Evolutionary conservation across 2,113 vertebrate genomes (phyloP).

Genomic region (Casuarius casuarius): DNA sequence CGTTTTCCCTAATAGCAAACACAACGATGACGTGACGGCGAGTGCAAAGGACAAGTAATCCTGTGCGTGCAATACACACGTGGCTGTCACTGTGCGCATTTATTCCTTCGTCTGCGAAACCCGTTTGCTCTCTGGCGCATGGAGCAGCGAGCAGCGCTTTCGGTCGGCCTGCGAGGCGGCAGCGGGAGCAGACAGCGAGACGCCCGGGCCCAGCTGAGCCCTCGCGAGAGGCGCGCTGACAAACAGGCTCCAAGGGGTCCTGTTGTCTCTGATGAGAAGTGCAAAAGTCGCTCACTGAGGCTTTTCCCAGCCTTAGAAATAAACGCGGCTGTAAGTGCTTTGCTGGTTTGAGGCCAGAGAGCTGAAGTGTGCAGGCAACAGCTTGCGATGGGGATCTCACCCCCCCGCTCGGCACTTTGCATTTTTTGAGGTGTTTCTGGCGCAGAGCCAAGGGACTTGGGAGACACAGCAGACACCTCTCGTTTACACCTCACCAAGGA

Average conservation of each 20-base stretch:
- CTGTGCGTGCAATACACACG: no score
- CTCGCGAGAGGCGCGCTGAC: rapidly evolving
- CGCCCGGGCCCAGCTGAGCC: not conserved
- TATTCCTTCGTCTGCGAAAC: not conserved
- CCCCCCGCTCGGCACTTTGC: not conserved
- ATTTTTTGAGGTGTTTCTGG: not conserved
- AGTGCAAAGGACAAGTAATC: not conserved
- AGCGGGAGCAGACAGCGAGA: not conserved
- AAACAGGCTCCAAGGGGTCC: not conserved
- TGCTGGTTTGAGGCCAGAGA: not conserved
- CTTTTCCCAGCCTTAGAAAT: not conserved
- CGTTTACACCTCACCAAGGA: not conserved
- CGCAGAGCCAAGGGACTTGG: rapidly evolving
- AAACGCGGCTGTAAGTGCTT: rapidly evolving
- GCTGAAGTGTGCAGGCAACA: not conserved
- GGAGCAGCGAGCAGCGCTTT: rapidly evolving
- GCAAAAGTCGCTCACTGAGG: rapidly evolving
- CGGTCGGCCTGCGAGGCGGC: not conserved
- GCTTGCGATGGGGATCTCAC: not conserved
- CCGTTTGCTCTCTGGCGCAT: rapidly evolving
- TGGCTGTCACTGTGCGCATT: rapidly evolving
- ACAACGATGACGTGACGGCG: not conserved
- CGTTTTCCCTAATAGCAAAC: not conserved
- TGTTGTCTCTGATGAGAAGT: not conserved
- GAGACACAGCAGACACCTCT: not conserved